phyloP scores from a whole-genome alignment of 2,888 invertebrate species.

The Sphaeridia pumilis region DNA sequence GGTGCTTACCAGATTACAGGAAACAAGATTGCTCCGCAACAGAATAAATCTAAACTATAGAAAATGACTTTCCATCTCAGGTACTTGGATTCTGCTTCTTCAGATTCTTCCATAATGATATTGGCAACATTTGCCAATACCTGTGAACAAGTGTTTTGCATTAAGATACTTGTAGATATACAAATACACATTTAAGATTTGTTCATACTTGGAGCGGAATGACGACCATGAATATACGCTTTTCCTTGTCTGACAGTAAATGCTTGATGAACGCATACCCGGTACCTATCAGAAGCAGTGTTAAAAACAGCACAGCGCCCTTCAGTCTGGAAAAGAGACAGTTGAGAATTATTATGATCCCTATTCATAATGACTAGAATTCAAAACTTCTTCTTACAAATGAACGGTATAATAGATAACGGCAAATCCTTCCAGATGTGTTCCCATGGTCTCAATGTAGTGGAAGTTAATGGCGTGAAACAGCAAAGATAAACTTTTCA shows the following conservation, averaged over 20 bases:
- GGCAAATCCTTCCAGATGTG: slow-evolving; percentile 95
- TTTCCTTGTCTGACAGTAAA: slow-evolving; percentile 88
- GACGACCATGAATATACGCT: slow-evolving; percentile 93
- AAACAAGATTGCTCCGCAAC: slow-evolving; percentile 91
- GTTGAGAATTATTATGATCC: neutral
- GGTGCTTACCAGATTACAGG: slow-evolving; percentile 79
- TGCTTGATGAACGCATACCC: slow-evolving; percentile 99
- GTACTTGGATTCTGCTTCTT: slow-evolving; percentile 80
- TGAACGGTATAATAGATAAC: slow-evolving; percentile 96
- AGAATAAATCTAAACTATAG: slow-evolving; percentile 84
- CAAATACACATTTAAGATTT: neutral
- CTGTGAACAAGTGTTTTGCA: slow-evolving; percentile 43
- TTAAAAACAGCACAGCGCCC: slow-evolving; percentile 87
- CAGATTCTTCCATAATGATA: slow-evolving; percentile 93
- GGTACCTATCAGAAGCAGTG: slow-evolving; percentile 89
- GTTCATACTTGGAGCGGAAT: slow-evolving; percentile 78
- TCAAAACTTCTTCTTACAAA: slow-evolving; percentile 50
- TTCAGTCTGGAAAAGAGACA: slow-evolving; percentile 52
- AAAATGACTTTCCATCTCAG: slow-evolving; percentile 85
- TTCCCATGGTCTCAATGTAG: slow-evolving; percentile 82
- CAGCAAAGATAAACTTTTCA: slow-evolving; percentile 81
- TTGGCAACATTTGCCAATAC: slow-evolving; percentile 93
- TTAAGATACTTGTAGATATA: neutral
- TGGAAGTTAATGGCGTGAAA: slow-evolving; percentile 93
- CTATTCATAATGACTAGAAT: neutral